phyloP scores from a whole-genome alignment of 2,888 invertebrate species.

The Euclidia mi region DNA sequence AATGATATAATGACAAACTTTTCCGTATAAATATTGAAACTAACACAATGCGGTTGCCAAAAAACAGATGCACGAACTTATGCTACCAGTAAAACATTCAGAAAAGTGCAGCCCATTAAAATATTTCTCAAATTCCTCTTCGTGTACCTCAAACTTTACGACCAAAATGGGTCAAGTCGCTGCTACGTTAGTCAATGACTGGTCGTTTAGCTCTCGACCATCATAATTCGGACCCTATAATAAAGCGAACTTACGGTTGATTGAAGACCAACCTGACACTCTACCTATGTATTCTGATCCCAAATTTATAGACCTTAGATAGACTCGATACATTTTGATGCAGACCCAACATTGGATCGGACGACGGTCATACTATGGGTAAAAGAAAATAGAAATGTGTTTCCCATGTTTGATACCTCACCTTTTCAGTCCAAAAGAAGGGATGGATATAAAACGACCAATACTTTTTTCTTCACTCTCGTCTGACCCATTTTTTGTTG shows the following conservation, averaged over 20 bases:
- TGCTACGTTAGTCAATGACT: slow-evolving; percentile 40
- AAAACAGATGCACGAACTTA: too few species aligned
- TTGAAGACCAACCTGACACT: slow-evolving; percentile 28
- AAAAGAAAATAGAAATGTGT: slow-evolving; percentile 11
- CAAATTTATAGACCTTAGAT: slow-evolving; percentile 1
- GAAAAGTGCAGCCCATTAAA: too few species aligned
- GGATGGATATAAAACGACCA: neutral
- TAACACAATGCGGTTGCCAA: too few species aligned
- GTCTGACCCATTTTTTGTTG: too few species aligned
- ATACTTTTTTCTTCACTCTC: neutral
- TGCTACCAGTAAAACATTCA: too few species aligned
- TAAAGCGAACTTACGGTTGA: slow-evolving; percentile 27
- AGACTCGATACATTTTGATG: slow-evolving; percentile 22
- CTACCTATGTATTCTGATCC: slow-evolving; percentile 4
- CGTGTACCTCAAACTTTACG: slow-evolving; percentile 7
- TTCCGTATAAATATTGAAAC: too few species aligned
- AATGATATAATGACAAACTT: too few species aligned
- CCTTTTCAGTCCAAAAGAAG: neutral
- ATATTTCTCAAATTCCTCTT: too few species aligned
- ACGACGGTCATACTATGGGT: neutral
- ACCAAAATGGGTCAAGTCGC: slow-evolving; percentile 31
- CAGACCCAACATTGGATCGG: neutral
- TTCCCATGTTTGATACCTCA: slow-evolving; percentile 3
- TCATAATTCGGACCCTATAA: slow-evolving; percentile 44
- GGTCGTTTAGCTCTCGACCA: slow-evolving; percentile 31